Evolutionary conservation across 2,888 invertebrate genomes (phyloP).

Genomic region (Himalopsyche kuldschensis): DNA sequence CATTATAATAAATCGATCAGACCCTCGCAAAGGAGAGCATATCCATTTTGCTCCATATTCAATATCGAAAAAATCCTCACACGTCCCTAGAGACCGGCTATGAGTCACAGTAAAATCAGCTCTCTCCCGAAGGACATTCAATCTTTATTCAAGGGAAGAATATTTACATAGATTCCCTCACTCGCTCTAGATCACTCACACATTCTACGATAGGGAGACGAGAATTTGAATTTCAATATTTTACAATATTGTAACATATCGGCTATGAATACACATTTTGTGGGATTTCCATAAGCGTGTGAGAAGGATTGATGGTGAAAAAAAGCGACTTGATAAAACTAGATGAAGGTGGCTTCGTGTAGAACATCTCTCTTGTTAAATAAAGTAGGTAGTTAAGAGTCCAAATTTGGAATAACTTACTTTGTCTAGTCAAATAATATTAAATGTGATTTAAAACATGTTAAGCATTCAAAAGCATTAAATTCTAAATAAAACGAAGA

Average conservation of each 20-base stretch:
- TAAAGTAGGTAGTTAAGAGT: neutral
- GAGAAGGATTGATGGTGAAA: neutral
- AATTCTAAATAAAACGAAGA: too few relatives aligned
- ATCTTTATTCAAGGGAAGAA: neutral
- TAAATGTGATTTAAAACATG: too few relatives aligned
- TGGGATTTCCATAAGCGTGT: neutral
- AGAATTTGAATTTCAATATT: neutral
- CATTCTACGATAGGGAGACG: neutral
- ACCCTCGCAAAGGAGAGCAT: neutral
- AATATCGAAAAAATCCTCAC: neutral
- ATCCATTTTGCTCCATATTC: neutral
- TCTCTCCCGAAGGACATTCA: neutral
- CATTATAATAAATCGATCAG: neutral
- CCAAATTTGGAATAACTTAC: neutral
- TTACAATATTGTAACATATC: neutral
- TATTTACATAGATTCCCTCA: constrained; percentile 1
- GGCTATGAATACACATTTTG: neutral
- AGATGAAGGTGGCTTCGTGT: neutral
- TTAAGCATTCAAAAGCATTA: too few relatives aligned
- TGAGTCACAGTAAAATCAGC: constrained; percentile 1
- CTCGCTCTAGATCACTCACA: neutral
- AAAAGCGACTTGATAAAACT: neutral
- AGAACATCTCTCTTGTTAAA: neutral
- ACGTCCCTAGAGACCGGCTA: neutral
- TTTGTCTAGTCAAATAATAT: neutral